Conservation (phyloP, 2,888 invertebrate genomes). For the Neria commutata region DNA sequence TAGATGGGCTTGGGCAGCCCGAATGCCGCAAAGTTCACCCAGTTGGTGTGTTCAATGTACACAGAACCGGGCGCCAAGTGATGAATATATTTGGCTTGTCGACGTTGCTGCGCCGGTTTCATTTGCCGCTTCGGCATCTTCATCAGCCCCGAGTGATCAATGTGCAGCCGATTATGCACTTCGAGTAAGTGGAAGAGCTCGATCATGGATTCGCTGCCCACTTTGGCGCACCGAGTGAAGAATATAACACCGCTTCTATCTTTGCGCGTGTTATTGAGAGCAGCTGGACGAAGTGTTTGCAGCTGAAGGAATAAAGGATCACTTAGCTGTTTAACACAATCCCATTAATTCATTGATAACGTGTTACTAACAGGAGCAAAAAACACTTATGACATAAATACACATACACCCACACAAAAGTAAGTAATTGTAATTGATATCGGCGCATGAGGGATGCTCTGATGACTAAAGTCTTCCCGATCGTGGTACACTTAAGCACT, state of each 20-base stretch:
- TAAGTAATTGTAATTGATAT: too few species aligned
- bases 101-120: slow-evolving; percentile 14
- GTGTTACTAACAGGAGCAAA: too few species aligned
- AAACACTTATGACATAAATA: too few species aligned
- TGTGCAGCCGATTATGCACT: slow-evolving; percentile 30
- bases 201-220: slow-evolving; percentile 88
- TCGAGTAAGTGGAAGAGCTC: slow-evolving; percentile 62
- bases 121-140: slow-evolving; percentile 25
- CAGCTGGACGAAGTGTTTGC: slow-evolving; percentile 34
- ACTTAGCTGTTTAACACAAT: not conserved
- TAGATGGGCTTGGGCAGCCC: slow-evolving; percentile 77
- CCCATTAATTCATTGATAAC: not conserved
- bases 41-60: slow-evolving; percentile 86
- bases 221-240: slow-evolving; percentile 92
- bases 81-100: slow-evolving; percentile 63
- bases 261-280: slow-evolving; percentile 77
- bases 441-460: too few species aligned
- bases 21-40: slow-evolving; percentile 80
- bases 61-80: slow-evolving; percentile 76
- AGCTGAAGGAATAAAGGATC: too few species aligned
- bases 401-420: too few species aligned
- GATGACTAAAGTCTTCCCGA: too few species aligned
- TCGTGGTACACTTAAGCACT: too few species aligned
- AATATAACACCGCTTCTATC: slow-evolving; percentile 77
- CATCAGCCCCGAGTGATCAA: slow-evolving; percentile 36